Evolutionary conservation across 2,113 vertebrate species (phyloP), one percentile per base, ranked within the genome.

Genomic region (Hyla sarda): DNA sequence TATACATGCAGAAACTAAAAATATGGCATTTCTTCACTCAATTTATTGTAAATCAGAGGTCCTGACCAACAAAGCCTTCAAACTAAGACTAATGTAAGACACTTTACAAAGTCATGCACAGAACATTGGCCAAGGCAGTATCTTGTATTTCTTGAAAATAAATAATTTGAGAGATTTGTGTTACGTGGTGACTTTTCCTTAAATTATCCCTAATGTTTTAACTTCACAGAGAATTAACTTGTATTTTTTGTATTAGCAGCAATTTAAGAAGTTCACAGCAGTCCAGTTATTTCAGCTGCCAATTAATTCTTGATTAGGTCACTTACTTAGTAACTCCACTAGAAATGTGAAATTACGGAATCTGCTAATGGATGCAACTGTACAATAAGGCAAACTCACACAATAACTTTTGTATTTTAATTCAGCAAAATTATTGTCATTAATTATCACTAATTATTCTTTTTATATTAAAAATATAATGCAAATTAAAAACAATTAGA

Each of bases 381-480:
- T 82, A 54, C 28, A 82, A 82, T 19, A 71, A 37, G 23, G 67
- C 72, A 56, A 83, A 52, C 21, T 54, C 48, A 58, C 11, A 83
- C 17, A 83, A 47, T 54, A 54, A 48, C 17, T 82, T 34, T 82
- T 62, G 14, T 45, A 62, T 82, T 67, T 65, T 82, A 65, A 82
- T 82, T 52, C 65, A 65, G 45, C 12, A 6, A 50, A 82, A 82
- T 82, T 82, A 82, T 67, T 82, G 76, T 79, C 76, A 79, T 79
- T 79, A 56, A 56, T 80, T 60, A 60, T n/a, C 75, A 21, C 50
- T 77, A 77, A 77, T 77, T 77, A 77, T 80, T 62, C 23, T 9
- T 50, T 76, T 80, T 80, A 62, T 65, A 81, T 81, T 81, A 65
- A 62, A 81, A 62, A 81, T 80, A 80, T 58, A 81, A 62, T 62